These are phyloP conservation scores for Albula glossodonta DNA, from an alignment of 2,113 vertebrate species.

Conservation along the genomic window DNA sequence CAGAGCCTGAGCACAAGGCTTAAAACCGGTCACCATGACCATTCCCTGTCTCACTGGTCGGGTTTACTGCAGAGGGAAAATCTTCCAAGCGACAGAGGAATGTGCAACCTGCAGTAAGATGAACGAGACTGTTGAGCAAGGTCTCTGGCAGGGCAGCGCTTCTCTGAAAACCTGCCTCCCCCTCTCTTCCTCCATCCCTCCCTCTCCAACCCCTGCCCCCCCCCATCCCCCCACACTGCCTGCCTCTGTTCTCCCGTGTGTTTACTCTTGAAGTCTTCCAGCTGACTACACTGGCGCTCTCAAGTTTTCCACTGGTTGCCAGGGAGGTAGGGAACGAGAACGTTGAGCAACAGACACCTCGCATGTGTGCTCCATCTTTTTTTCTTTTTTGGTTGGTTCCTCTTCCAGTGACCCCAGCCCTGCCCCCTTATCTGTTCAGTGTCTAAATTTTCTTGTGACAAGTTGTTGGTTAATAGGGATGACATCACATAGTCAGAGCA, in stretches of 20 bases:
- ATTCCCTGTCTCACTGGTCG: not conserved
- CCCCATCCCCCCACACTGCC: not conserved
- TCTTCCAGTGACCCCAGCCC: not conserved
- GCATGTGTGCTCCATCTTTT: not conserved
- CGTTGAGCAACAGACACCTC: not conserved
- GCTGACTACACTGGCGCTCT: not conserved
- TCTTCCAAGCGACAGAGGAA: not conserved
- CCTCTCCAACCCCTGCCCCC: not conserved
- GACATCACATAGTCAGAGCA: not conserved
- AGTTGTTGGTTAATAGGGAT: not conserved
- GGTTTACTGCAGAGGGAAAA: not conserved
- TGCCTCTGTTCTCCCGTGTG: not conserved
- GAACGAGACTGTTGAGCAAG: not conserved
- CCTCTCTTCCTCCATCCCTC: not conserved
- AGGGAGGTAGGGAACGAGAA: not conserved
- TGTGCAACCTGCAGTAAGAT: not conserved
- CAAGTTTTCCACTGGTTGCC: slow-evolving; percentile 19
- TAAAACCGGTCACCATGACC: not conserved
- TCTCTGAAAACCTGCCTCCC: not conserved
- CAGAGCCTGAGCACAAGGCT: not conserved
- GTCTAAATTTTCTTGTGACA: not conserved
- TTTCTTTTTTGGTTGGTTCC: not conserved
- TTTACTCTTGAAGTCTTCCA: slow-evolving; percentile 14
- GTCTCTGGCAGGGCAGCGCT: not conserved
- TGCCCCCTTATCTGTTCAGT: not conserved